A percentile compares a stretch with the other conserved stretches of the same genome.
phyloP scores from a whole-genome alignment of 2,797 vertebrate genomes.

The Enteromius trimaculatus region DNA sequence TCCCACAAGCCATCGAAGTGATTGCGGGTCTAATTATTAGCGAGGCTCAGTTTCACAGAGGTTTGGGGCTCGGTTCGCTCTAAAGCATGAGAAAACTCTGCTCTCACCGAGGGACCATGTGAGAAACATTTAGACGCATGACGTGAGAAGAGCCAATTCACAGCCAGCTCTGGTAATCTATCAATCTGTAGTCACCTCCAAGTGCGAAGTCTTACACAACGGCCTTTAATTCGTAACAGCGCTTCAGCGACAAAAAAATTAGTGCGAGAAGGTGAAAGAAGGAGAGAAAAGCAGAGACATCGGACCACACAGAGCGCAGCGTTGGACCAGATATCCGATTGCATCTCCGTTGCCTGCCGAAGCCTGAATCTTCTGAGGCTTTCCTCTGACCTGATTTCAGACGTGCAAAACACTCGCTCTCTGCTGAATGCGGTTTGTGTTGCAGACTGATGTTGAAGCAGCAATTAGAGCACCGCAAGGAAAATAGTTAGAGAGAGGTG shows the following conservation, averaged over 20 bases:
- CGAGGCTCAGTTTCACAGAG: conserved; percentile 14
- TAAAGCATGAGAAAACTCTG: background rate
- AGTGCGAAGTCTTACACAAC: conserved; percentile 36
- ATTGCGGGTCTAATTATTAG: conserved; percentile 35
- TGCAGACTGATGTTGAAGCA: conserved; percentile 42
- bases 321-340: background rate
- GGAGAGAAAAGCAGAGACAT: background rate
- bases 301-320: conserved; percentile 49
- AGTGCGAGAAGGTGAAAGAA: background rate
- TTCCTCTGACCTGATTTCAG: conserved; percentile 49
- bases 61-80: background rate
- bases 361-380: conserved; percentile 22
- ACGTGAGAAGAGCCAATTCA: conserved; percentile 37
- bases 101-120: conserved; percentile 15
- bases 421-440: conserved; percentile 39
- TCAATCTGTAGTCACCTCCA: conserved; percentile 53
- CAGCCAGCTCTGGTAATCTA: conserved; percentile 36
- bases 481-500: conserved; percentile 27
- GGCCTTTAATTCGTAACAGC: conserved; percentile 40
- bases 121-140: conserved; percentile 19
- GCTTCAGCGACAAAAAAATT: background rate
- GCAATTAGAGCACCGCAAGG: conserved; percentile 40
- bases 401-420: conserved; percentile 29
- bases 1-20: conserved; percentile 30
- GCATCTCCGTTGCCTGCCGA: background rate